Percentiles rank a stretch among this genome's conserved stretches.
Conservation (phyloP, 2,888 invertebrate species). For the Heliconius ismenius region DNA sequence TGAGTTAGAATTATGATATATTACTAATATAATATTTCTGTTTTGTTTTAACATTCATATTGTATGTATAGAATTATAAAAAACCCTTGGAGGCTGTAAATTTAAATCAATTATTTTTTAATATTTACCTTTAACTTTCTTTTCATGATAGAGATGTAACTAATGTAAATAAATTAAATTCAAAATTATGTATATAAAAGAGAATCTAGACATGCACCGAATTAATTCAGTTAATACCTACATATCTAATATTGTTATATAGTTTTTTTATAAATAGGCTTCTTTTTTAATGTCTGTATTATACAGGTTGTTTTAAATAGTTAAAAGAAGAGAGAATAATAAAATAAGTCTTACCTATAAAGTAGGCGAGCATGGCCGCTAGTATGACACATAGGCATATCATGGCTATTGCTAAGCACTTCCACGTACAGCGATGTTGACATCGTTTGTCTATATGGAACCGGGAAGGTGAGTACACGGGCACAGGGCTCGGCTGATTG, state of each 20-base stretch:
- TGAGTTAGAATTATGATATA: slow-evolving; percentile 77
- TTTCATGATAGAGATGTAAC: background rate
- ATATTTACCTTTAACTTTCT: background rate
- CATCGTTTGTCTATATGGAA: slow-evolving; percentile 97
- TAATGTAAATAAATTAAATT: background rate
- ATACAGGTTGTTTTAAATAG: background rate
- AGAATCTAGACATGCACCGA: background rate
- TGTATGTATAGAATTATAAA: slow-evolving; percentile 21
- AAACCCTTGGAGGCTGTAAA: background rate
- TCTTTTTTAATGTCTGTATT: background rate
- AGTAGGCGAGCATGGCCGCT: slow-evolving; percentile 96
- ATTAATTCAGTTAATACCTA: too few relatives aligned
- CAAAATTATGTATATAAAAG: background rate
- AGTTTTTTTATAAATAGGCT: background rate
- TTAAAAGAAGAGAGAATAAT: background rate
- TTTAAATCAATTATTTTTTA: background rate
- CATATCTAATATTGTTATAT: background rate
- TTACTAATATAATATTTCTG: slow-evolving; percentile 59
- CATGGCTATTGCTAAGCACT: slow-evolving; percentile 96
- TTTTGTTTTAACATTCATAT: slow-evolving; percentile 47
- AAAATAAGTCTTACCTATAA: slow-evolving; percentile 88
- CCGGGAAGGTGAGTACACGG: slow-evolving; percentile 91
- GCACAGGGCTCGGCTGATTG: slow-evolving; percentile 90
- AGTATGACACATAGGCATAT: slow-evolving; percentile 94
- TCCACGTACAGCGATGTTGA: slow-evolving; percentile 97